Evolutionary conservation across 1,140 invertebrate species (phyloP).

Genomic region (Vollenhovia emeryi): DNA sequence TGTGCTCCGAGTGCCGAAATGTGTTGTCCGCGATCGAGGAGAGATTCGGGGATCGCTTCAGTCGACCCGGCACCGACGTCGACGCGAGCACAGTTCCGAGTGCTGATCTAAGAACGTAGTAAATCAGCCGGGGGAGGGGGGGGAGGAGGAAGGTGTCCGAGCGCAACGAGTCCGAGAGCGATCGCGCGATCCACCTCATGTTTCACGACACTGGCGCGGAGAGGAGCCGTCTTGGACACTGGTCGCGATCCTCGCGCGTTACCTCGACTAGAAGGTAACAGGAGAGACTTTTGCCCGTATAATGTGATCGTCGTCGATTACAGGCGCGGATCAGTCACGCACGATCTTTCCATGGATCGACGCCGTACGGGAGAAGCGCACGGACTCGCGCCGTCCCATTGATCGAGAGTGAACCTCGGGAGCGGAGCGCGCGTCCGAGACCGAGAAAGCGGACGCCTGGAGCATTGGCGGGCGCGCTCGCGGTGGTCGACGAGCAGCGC

Average conservation of each 20-base stretch:
- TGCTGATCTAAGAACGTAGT: background rate
- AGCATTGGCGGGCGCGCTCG: constrained; percentile 44
- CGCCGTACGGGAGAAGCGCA: background rate
- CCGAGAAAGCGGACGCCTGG: constrained; percentile 42
- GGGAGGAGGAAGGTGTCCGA: too few species aligned
- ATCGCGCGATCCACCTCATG: constrained; percentile 1
- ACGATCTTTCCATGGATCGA: constrained; percentile 42
- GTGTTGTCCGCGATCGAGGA: constrained; percentile 38
- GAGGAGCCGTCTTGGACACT: background rate
- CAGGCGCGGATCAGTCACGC: background rate
- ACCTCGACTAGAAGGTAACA: background rate
- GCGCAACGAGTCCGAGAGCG: background rate
- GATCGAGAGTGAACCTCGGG: constrained; percentile 27
- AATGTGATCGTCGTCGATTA: background rate
- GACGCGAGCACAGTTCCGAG: background rate
- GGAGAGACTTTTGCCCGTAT: background rate
- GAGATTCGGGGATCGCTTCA: background rate
- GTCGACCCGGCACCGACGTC: background rate
- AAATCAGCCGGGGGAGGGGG: too few species aligned
- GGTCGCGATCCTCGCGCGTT: background rate
- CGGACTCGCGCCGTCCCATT: constrained; percentile 4
- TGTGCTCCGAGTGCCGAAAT: constrained; percentile 14
- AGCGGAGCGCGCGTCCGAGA: constrained; percentile 32
- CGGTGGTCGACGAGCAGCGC: constrained; percentile 43
- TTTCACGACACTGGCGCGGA: background rate